Base-by-base conservation (phyloP, 2,113 vertebrate genomes). In the Psilopsiagon aymara region DNA sequence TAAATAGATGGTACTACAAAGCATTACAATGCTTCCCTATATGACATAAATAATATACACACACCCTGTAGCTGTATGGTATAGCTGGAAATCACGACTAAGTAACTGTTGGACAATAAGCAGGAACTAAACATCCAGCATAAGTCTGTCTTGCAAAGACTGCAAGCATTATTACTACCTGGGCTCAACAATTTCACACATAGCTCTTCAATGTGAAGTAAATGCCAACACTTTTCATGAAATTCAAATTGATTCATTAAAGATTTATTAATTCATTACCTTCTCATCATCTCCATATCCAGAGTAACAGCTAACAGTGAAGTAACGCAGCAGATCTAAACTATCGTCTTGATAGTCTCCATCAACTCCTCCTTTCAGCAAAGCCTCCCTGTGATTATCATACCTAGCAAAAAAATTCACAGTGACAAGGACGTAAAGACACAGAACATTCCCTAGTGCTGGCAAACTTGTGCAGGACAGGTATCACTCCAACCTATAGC, bases 231-330 rank as follows among this genome's bases (percentile, higher is more conserved):
- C 19, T 68, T 41, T 11, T 3, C n/a, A 46, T 7, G 2, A 44
- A 66, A 69, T 47, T 85, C 66, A 69, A 73, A 47, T 15, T 21
- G 29, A 70, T 44, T 68, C 19, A 51, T 31, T 77, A 76, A 33
- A 75, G 17, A 83, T 37, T 1, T 67, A 51, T 28, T 47, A 39
- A 64, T 44, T 64, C 17, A 49, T 95, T 94, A 99, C 99, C 98
- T 99, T 98, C 64, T 99, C 98, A 31, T 99, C 99, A 91, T 99
- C 99, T 37, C 98, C 99, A 25, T 98, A 99, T 70, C 99, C 99
- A 24, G 99, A 99, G 79, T 99, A 99, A 95, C 99, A 99, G 82
- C 98, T 99, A 41, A 99, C 99, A 4, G 99, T 99, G 97, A 99
- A 99, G 83, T 98, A 99, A 92, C 39, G 98, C 59, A 99, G 97